These are phyloP conservation scores for Aurelia aurita DNA, from an alignment of 30 jellyfish, hydroid and myxozoan species.

Conservation along the genomic window DNA sequence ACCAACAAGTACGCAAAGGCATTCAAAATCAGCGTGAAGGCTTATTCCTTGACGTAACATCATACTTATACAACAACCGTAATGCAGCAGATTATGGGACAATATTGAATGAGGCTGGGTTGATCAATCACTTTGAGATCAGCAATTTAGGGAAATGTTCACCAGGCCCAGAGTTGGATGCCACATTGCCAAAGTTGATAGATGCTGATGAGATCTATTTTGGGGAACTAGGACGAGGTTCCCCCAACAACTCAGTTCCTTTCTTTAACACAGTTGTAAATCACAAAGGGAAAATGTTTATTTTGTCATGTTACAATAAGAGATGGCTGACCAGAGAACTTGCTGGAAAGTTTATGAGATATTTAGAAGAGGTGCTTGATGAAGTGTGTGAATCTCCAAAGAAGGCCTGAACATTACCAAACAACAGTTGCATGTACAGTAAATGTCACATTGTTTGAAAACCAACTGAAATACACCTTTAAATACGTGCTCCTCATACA, in stretches of 20 bases:
- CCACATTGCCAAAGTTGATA: slow-evolving; percentile 20
- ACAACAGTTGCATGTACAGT: too few relatives aligned
- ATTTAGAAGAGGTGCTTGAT: slow-evolving; percentile 29
- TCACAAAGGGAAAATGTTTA: slow-evolving; percentile 32
- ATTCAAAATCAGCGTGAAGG: slow-evolving; percentile 1
- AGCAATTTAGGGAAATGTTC: slow-evolving; percentile 55
- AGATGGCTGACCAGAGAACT: slow-evolving; percentile 20
- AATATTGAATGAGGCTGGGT: slow-evolving; percentile 12
- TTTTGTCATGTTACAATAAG: slow-evolving; percentile 8
- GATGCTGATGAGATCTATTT: slow-evolving; percentile 54
- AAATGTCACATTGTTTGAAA: too few relatives aligned
- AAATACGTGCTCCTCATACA: too few relatives aligned
- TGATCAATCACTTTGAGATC: slow-evolving; percentile 12
- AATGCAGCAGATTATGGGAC: not conserved
- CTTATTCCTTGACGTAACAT: not conserved
- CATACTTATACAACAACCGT: not conserved
- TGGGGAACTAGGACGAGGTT: slow-evolving; percentile 34
- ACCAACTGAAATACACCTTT: too few relatives aligned
- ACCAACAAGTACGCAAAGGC: not conserved
- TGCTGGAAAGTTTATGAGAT: slow-evolving; percentile 11
- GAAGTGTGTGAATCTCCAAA: not conserved
- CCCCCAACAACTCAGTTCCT: not conserved
- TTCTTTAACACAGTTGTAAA: slow-evolving; percentile 26
- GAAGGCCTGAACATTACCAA: too few relatives aligned
- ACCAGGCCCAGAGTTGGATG: slow-evolving; percentile 38